These are phyloP conservation scores for Theretra japonica DNA, from an alignment of 2,888 invertebrate species.

Conservation along the genomic window DNA sequence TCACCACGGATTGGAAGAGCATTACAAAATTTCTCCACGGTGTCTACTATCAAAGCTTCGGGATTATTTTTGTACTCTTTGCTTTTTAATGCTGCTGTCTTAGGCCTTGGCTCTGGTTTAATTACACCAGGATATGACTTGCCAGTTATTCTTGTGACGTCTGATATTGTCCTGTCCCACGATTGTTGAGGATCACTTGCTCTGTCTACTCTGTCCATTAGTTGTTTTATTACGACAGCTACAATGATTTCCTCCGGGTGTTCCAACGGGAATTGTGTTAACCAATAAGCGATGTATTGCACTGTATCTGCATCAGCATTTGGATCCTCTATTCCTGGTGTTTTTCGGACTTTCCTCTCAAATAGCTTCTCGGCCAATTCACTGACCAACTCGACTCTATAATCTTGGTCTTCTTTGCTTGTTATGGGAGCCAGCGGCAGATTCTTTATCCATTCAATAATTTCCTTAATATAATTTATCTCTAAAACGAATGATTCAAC, in stretches of 20 bases:
- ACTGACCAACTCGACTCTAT: conserved; percentile 52
- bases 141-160: conserved; percentile 15
- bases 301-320: conserved; percentile 46
- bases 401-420: conserved; percentile 40
- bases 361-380: conserved; percentile 59
- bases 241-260: conserved; percentile 46
- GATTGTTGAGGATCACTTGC: conserved; percentile 36
- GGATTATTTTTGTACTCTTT: conserved; percentile 39
- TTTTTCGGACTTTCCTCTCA: conserved; percentile 44
- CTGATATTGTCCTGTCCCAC: background rate
- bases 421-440: conserved; percentile 54
- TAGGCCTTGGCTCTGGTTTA: conserved; percentile 27
- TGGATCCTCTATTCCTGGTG: conserved; percentile 38
- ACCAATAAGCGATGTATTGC: conserved; percentile 57
- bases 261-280: conserved; percentile 57
- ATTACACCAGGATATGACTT: conserved; percentile 22
- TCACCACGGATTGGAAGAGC: conserved; percentile 54
- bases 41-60: conserved; percentile 52
- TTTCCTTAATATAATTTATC: conserved; percentile 60
- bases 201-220: conserved; percentile 57
- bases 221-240: conserved; percentile 55
- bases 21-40: conserved; percentile 64
- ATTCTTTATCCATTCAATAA: conserved; percentile 66
- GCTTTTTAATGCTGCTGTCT: conserved; percentile 27
- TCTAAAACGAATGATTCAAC: conserved; percentile 52